A percentile compares a stretch with the other conserved stretches of the same genome.
Evolutionary conservation across 2,113 vertebrate genomes (phyloP).

Genomic region (Oryctolagus cuniculus): DNA sequence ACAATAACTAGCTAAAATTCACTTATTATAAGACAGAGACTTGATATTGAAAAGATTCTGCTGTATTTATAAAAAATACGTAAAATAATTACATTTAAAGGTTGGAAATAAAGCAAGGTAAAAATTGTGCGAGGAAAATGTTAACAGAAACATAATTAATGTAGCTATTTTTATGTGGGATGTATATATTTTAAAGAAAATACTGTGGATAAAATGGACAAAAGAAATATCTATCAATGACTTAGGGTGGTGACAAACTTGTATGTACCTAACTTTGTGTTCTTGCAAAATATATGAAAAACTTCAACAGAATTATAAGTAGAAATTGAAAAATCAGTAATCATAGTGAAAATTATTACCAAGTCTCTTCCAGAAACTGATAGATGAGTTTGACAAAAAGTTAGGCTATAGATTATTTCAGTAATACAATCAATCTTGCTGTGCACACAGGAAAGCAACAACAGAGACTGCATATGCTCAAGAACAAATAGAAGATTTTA

Average conservation of each 20-base stretch:
- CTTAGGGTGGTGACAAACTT: background rate
- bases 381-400: background rate
- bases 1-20: background rate
- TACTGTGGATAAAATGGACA: background rate
- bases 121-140: background rate
- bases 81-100: background rate
- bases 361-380: no score
- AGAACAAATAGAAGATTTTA: background rate
- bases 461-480: background rate
- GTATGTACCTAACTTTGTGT: background rate
- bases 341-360: background rate
- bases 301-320: background rate
- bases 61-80: background rate
- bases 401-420: background rate
- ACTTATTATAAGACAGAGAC: background rate
- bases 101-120: background rate
- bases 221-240: background rate
- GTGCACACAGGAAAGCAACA: no score
- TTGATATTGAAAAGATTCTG: background rate
- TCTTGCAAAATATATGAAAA: background rate
- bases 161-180: background rate
- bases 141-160: constrained; percentile 9
- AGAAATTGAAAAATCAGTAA: background rate
- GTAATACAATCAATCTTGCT: background rate
- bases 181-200: background rate